Base-by-base conservation (phyloP, 2,888 invertebrate species). In the Idaea aversata region DNA sequence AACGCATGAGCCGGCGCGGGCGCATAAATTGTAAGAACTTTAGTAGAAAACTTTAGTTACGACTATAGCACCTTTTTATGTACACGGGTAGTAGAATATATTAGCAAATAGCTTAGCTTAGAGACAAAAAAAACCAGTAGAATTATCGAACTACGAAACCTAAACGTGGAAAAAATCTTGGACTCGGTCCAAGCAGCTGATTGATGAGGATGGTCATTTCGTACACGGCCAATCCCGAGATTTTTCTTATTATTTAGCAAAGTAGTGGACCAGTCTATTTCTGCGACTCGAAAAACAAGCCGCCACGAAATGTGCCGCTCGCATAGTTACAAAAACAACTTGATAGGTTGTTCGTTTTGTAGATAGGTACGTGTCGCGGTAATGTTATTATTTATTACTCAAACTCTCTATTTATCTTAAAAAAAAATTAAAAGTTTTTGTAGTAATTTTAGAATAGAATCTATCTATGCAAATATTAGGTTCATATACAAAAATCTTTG, bases 171-270 rank as follows among this genome's bases (percentile, higher is more conserved):
- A 93, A 91, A 92, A 93, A 91, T 89, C 81, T 93, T 93, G 92
- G 93, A 90, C 83, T 75, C 81, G 80, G 78, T 91, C 93, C 93
- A 93, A 93, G 88, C 88, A 91, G 91, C 91, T 93, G 93, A 93
- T 93, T 92, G 93, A 93, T 93, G 93, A 92, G 93, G 93, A 92
- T 93, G 93, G 93, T 90, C 93, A 93, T 91, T 91, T 92, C 87
- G 92, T 89, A 88, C 91, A 91, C 92, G 91, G 89, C 92, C 92
- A 93, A 93, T 92, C 91, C 85, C 85, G 89, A 88, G 86, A 88
- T 90, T 91, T 91, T 91, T 93, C 92, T 88, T 93, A 92, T 92
- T 93, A 92, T 93, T 93, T 88, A 92, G 92, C 89, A 85, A 90
- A 92, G 87, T 87, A 88, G 91, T 87, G 87, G 88, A 88, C 86